Percentiles rank a stretch among this genome's conserved stretches.
phyloP scores from a whole-genome alignment of 2,797 vertebrate genomes.

The Enteromius paludinosus region DNA sequence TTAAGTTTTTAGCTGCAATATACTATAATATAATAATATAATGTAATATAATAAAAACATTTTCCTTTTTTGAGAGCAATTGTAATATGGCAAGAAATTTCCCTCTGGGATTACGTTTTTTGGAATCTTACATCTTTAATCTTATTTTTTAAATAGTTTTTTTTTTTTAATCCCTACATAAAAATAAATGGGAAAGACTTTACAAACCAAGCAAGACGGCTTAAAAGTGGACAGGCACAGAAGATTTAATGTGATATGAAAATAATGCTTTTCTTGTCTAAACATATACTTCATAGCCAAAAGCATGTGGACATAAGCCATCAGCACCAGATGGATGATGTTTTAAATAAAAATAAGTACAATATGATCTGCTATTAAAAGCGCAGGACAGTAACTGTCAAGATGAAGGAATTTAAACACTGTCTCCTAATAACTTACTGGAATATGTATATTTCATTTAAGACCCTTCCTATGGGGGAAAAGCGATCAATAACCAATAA shows the following conservation, averaged over 20 bases:
- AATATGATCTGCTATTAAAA: conserved; percentile 9
- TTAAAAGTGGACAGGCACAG: not conserved
- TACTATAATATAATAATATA: too few species aligned
- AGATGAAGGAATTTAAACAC: not conserved
- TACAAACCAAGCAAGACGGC: not conserved
- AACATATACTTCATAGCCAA: not conserved
- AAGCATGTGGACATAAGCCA: conserved; percentile 16
- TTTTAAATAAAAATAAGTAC: conserved; percentile 16
- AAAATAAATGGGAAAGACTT: not conserved
- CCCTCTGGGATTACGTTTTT: too few species aligned
- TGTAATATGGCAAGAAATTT: too few species aligned
- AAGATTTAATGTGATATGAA: not conserved
- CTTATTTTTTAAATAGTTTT: too few species aligned
- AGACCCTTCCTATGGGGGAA: not conserved
- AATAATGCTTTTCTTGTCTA: not conserved
- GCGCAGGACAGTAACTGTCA: not conserved
- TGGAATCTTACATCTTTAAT: too few species aligned
- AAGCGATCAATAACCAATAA: conserved; percentile 41
- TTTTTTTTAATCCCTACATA: not conserved
- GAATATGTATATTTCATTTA: too few species aligned
- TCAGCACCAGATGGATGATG: conserved; percentile 26
- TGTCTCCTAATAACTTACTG: not conserved
- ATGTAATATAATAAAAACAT: too few species aligned
- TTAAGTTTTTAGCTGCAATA: not conserved
- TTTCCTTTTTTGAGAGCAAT: too few species aligned